These are phyloP conservation scores for Microtus montanus DNA, from an alignment of 2,113 vertebrate genomes.

Conservation along the genomic window DNA sequence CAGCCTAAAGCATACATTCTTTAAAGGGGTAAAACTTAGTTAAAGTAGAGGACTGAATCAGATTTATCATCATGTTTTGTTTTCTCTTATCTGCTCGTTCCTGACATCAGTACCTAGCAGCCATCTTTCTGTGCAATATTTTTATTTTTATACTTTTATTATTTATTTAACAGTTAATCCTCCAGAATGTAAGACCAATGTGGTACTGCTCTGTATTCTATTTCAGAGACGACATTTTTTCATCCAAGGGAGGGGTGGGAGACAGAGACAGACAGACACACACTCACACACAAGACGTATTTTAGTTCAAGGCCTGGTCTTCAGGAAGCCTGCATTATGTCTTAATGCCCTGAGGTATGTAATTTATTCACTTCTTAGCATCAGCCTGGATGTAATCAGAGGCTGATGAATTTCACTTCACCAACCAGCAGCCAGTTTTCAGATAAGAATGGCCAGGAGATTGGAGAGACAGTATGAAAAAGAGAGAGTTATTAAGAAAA, in stretches of 20 bases:
- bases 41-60: background rate
- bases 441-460: background rate
- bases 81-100: background rate
- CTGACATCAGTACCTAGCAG: slow-evolving; percentile 3
- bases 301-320: background rate
- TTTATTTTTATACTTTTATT: background rate
- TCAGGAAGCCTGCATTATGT: background rate
- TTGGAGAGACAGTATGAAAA: background rate
- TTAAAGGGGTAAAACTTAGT: slow-evolving; percentile 20
- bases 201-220: background rate
- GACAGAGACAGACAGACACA: background rate
- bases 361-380: background rate
- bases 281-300: background rate
- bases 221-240: background rate
- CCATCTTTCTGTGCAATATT: background rate
- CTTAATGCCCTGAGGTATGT: too few species aligned
- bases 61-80: background rate
- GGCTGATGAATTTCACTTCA: background rate
- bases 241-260: background rate
- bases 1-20: background rate
- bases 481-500: background rate
- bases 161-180: slow-evolving; percentile 18
- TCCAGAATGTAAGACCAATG: background rate
- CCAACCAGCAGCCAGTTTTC: background rate
- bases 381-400: background rate